Evolutionary conservation across 2,797 vertebrate genomes (phyloP).

Genomic region (Otolemur crassicaudatus): DNA sequence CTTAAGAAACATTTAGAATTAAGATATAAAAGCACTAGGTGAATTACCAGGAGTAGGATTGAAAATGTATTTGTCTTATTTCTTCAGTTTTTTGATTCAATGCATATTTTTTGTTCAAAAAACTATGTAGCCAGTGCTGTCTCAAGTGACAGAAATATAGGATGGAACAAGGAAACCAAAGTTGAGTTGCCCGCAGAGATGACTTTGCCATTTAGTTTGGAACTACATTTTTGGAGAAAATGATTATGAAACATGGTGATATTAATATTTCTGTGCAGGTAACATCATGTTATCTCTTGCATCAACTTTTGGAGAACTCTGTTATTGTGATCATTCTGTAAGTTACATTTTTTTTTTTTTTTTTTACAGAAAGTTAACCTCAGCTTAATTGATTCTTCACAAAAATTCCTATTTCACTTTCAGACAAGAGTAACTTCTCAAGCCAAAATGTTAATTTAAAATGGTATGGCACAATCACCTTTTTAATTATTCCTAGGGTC

Average conservation of each 20-base stretch:
- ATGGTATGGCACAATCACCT: background rate
- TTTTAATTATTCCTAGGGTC: background rate
- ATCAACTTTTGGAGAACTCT: background rate
- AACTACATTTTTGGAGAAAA: background rate
- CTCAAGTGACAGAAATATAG: background rate
- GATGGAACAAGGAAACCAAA: background rate
- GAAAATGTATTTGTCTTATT: background rate
- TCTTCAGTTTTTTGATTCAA: background rate
- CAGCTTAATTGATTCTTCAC: background rate
- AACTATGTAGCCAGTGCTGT: background rate
- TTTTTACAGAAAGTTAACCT: background rate
- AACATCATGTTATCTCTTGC: background rate
- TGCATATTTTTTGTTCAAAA: background rate
- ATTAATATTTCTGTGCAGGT: background rate
- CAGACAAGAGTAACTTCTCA: background rate
- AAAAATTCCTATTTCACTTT: background rate
- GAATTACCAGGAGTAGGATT: background rate
- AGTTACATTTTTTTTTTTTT: background rate
- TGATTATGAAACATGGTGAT: background rate
- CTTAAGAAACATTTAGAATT: background rate
- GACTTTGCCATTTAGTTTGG: background rate
- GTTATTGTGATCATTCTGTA: background rate
- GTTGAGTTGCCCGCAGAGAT: background rate
- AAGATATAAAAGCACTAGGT: background rate
- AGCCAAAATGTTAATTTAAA: background rate